Evolutionary conservation across 2,888 invertebrate species (phyloP).

Genomic region (Cantharis flavilabris): DNA sequence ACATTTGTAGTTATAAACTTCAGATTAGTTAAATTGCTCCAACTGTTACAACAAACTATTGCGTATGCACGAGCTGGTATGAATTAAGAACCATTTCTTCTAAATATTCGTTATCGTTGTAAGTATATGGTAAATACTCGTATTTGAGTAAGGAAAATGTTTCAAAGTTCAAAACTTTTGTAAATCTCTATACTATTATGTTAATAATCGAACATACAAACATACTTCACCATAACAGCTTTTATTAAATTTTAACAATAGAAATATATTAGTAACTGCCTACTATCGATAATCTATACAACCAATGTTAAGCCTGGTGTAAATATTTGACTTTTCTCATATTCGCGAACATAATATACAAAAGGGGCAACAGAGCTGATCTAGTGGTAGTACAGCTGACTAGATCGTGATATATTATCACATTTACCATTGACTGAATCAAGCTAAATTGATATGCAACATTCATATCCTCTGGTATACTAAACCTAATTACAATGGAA

Average conservation of each 20-base stretch:
- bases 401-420: conserved; percentile 44
- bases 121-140: neutral
- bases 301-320: conserved; percentile 33
- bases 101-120: neutral
- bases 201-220: neutral
- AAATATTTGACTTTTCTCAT: conserved; percentile 36
- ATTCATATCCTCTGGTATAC: conserved; percentile 43
- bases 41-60: conserved; percentile 27
- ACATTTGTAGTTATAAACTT: conserved; percentile 45
- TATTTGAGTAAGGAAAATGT: neutral
- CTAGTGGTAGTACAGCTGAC: conserved; percentile 40
- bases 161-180: neutral
- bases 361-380: conserved; percentile 36
- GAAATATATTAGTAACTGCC: conserved; percentile 16
- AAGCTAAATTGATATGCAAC: conserved; percentile 46
- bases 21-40: conserved; percentile 49
- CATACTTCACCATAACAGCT: neutral
- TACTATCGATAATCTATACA: conserved; percentile 28
- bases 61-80: conserved; percentile 21
- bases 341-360: conserved; percentile 30
- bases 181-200: neutral
- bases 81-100: conserved; percentile 18
- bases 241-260: conserved; percentile 22
- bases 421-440: conserved; percentile 45
- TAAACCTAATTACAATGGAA: conserved; percentile 44